Conservation (phyloP, 2,113 vertebrate genomes). For the Actinemys pallida region DNA sequence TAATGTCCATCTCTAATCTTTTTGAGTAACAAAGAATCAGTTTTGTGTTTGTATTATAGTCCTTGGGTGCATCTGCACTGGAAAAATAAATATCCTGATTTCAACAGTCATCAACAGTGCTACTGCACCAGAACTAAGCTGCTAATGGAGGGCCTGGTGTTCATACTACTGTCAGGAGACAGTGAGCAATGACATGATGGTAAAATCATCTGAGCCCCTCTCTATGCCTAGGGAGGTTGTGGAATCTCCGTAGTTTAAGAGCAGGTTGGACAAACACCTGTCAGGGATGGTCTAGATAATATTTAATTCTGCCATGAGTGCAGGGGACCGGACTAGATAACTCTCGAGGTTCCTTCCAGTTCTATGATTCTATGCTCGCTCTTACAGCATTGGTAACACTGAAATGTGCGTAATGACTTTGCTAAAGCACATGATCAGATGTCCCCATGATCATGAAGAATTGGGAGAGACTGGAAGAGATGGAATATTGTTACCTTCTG, state of each 20-base stretch:
- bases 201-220: background rate
- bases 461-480: background rate
- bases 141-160: constrained; percentile 33
- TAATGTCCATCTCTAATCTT: background rate
- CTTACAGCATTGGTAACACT: background rate
- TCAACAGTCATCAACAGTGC: constrained; percentile 28
- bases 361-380: background rate
- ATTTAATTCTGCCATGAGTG: too few species aligned
- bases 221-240: background rate
- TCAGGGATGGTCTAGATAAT: too few species aligned
- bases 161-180: constrained; percentile 1
- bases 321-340: too few species aligned
- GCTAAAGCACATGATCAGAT: background rate
- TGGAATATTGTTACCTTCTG: background rate
- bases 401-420: background rate
- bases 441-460: background rate
- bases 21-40: constrained; percentile 46
- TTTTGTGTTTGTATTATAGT: background rate
- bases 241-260: too few species aligned
- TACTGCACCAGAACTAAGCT: constrained; percentile 28
- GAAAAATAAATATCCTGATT: constrained; percentile 26
- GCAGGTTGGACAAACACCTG: too few species aligned
- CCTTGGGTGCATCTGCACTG: background rate
- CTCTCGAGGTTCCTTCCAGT: background rate
- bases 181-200: background rate